phyloP scores from a whole-genome alignment of 2,888 invertebrate genomes.

The Protodeltote pygarga region DNA sequence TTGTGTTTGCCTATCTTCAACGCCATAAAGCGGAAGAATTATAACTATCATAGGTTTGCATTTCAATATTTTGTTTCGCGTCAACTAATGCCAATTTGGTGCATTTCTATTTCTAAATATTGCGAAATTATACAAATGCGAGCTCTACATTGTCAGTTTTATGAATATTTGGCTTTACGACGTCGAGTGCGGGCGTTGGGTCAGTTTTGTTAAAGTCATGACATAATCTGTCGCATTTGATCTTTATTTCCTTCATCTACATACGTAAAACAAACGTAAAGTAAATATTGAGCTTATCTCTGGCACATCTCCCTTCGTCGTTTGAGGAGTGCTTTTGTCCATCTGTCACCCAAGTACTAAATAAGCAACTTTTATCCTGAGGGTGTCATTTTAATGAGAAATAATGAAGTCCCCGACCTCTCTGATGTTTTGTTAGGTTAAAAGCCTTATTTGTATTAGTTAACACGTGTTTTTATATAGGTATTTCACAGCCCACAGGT shows the following conservation, averaged over 20 bases:
- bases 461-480: slow-evolving; percentile 75
- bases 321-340: slow-evolving; percentile 70
- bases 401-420: slow-evolving; percentile 79
- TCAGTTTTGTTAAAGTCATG: slow-evolving; percentile 47
- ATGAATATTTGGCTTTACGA: slow-evolving; percentile 50
- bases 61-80: slow-evolving; percentile 8
- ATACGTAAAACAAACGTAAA: slow-evolving; percentile 55
- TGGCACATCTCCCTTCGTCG: slow-evolving; percentile 58
- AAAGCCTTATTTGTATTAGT: slow-evolving; percentile 83
- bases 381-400: slow-evolving; percentile 82
- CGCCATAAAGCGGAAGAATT: slow-evolving; percentile 14
- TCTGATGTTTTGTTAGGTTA: slow-evolving; percentile 78
- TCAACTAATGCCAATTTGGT: slow-evolving; percentile 15
- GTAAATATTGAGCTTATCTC: slow-evolving; percentile 62
- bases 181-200: slow-evolving; percentile 33
- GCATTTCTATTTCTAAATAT: slow-evolving; percentile 38
- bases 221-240: slow-evolving; percentile 49
- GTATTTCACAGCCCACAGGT: slow-evolving; percentile 43
- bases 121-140: slow-evolving; percentile 47
- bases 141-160: slow-evolving; percentile 52
- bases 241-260: slow-evolving; percentile 55
- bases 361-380: slow-evolving; percentile 80
- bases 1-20: slow-evolving; percentile 25
- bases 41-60: neutral
- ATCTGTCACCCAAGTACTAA: slow-evolving; percentile 79